These are phyloP conservation scores for Onthophagus taurus DNA, from an alignment of 1,140 invertebrate genomes.

Conservation along the genomic window DNA sequence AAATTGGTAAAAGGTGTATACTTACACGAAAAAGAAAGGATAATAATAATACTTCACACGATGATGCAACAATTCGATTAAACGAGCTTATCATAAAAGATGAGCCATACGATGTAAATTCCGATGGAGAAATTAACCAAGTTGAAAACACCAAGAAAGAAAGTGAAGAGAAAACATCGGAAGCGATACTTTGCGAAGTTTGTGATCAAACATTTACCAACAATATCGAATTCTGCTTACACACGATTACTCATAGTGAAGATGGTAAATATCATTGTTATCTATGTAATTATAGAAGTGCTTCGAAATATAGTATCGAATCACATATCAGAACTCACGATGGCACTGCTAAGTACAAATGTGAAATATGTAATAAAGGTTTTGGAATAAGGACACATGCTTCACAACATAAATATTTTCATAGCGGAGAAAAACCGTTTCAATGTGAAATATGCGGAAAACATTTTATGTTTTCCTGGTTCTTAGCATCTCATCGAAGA, in stretches of 20 bases:
- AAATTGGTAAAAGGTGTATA: no score
- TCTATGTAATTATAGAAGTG: slow-evolving; percentile 37
- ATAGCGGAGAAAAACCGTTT: slow-evolving; percentile 51
- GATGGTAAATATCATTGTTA: slow-evolving; percentile 37
- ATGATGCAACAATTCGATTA: no score
- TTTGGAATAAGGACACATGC: slow-evolving; percentile 43
- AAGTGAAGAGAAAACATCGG: not conserved
- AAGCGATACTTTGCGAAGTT: slow-evolving; percentile 25
- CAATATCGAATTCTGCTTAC: slow-evolving; percentile 27
- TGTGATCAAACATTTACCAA: slow-evolving; percentile 30
- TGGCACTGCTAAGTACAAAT: slow-evolving; percentile 42
- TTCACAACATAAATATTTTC: slow-evolving; percentile 37
- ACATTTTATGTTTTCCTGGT: slow-evolving; percentile 36
- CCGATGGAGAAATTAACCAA: no score
- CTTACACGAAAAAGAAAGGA: no score
- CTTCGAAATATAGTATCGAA: slow-evolving; percentile 37
- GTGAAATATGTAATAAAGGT: slow-evolving; percentile 41
- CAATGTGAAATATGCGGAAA: slow-evolving; percentile 53
- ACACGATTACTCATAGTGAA: slow-evolving; percentile 30
- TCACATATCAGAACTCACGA: slow-evolving; percentile 35
- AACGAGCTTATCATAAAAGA: no score
- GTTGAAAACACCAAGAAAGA: no score
- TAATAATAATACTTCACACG: no score
- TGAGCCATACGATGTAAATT: no score
- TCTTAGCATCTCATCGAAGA: slow-evolving; percentile 32